Percentiles rank a stretch among this genome's conserved stretches.
Evolutionary conservation across 2,888 invertebrate genomes (phyloP).

Genomic region (Myathropa florea): DNA sequence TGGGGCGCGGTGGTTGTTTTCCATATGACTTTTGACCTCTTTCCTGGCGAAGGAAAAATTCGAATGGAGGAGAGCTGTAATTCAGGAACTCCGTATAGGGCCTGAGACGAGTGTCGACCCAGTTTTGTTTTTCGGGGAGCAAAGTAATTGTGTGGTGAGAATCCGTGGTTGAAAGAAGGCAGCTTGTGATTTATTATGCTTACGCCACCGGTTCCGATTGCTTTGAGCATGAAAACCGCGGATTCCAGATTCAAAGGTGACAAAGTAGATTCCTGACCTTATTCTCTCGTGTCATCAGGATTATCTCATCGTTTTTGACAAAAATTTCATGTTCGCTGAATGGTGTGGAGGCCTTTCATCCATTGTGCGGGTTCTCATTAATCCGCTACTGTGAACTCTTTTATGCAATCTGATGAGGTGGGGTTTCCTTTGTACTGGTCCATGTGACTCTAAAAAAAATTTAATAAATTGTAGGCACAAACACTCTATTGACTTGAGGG

Average conservation of each 20-base stretch:
- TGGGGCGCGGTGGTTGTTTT: not conserved
- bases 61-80: not conserved
- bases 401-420: not conserved
- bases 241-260: not conserved
- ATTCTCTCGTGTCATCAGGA: not conserved
- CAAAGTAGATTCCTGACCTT: not conserved
- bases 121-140: not conserved
- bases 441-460: too few relatives aligned
- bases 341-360: not conserved
- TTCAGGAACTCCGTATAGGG: not conserved
- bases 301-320: not conserved
- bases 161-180: not conserved
- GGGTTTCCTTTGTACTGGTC: too few relatives aligned
- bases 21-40: constrained; percentile 25
- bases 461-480: too few relatives aligned
- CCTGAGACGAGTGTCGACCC: not conserved
- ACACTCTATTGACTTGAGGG: too few relatives aligned
- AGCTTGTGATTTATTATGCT: not conserved
- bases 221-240: not conserved
- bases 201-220: not conserved
- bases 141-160: not conserved
- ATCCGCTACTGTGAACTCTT: not conserved
- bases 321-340: not conserved
- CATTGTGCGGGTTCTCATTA: not conserved
- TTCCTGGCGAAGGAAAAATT: not conserved